Evolutionary conservation across 2,888 invertebrate genomes (phyloP).

Genomic region (Rugalucina vietnamica): DNA sequence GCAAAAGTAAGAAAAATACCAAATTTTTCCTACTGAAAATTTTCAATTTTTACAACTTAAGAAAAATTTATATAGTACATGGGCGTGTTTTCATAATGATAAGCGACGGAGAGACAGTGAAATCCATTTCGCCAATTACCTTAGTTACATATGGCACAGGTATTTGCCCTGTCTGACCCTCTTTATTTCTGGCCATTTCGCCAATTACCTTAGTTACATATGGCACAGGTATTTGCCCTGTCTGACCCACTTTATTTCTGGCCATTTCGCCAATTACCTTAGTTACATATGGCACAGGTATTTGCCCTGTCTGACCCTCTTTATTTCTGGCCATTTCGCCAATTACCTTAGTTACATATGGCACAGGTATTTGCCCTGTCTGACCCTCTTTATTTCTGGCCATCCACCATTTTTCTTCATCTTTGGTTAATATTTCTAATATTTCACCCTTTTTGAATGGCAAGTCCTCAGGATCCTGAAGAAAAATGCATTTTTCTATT

Average conservation of each 20-base stretch:
- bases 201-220: neutral
- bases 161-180: conserved; percentile 95
- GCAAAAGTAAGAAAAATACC: too few species aligned
- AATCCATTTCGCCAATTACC: too few species aligned
- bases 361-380: conserved; percentile 97
- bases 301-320: conserved; percentile 94
- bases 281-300: conserved; percentile 96
- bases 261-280: conserved; percentile 63
- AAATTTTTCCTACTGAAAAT: too few species aligned
- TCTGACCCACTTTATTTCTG: too few species aligned
- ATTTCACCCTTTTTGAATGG: conserved; percentile 97
- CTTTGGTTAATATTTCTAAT: conserved; percentile 95
- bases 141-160: conserved; percentile 95
- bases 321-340: conserved; percentile 86
- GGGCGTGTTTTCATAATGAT: too few species aligned
- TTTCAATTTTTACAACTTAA: too few species aligned
- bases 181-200: conserved; percentile 93
- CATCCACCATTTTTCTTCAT: conserved; percentile 99
- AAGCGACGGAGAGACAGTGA: too few species aligned
- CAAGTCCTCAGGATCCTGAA: conserved; percentile 96
- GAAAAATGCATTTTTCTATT: too few species aligned
- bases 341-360: conserved; percentile 89
- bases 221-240: neutral
- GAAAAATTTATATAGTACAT: too few species aligned
- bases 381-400: conserved; percentile 94